Conservation (phyloP, 2,113 vertebrate species). For the Anarhynchus alexandrinus region DNA sequence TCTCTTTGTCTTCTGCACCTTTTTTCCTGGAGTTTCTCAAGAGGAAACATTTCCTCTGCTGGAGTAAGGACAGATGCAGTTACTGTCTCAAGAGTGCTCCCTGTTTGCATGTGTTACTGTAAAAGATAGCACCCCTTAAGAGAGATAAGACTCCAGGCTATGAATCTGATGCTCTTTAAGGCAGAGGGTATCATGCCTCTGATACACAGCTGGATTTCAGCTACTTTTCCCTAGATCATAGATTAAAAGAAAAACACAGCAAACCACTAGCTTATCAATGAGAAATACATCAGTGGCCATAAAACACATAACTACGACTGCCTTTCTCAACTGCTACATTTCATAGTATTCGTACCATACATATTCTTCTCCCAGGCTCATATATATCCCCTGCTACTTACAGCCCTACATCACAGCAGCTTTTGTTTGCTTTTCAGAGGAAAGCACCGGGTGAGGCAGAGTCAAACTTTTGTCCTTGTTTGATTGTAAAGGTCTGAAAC, state of each 20-base stretch:
- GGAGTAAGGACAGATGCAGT: not conserved
- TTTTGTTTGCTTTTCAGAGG: not conserved
- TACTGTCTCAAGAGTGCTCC: not conserved
- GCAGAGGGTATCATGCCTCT: not conserved
- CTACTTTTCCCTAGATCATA: not conserved
- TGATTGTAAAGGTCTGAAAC: conserved; percentile 12
- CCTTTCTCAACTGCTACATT: not conserved
- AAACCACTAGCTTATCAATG: not conserved
- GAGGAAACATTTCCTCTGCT: not conserved
- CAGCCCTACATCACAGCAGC: not conserved
- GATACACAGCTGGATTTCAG: not conserved
- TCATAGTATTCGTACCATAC: fast-evolving
- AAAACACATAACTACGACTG: not conserved
- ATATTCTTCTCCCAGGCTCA: not conserved
- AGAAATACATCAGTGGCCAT: not conserved
- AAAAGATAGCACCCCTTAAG: not conserved
- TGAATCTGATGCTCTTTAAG: not conserved
- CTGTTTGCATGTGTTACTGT: not conserved
- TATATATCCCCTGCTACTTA: not conserved
- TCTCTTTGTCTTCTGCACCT: not conserved
- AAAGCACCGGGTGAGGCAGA: not conserved
- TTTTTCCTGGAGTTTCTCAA: not conserved
- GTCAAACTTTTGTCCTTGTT: not conserved
- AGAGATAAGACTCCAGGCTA: not conserved
- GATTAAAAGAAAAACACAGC: not conserved